Evolutionary conservation across 2,888 invertebrate species (phyloP).

Genomic region (Melitaea athalia): DNA sequence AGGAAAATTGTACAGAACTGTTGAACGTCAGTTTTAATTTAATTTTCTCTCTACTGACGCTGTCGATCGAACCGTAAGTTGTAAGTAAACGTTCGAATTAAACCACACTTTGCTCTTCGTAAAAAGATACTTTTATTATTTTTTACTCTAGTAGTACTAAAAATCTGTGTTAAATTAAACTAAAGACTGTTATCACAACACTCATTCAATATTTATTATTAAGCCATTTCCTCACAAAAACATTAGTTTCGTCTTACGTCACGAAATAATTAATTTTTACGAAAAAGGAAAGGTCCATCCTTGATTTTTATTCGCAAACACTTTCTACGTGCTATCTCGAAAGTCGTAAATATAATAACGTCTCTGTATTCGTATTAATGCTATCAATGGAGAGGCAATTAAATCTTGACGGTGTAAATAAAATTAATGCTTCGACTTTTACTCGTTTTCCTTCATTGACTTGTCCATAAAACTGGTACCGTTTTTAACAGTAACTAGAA

Average conservation of each 20-base stretch:
- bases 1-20: no score
- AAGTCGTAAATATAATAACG: constrained; percentile 58
- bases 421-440: constrained; percentile 63
- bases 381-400: constrained; percentile 63
- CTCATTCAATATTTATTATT: no score
- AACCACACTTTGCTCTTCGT: no score
- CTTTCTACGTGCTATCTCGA: constrained; percentile 55
- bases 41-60: no score
- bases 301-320: constrained; percentile 31
- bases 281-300: background rate
- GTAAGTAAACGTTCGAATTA: no score
- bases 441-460: constrained; percentile 28
- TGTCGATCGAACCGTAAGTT: no score
- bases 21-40: no score
- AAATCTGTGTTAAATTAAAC: no score
- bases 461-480: constrained; percentile 9
- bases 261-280: background rate
- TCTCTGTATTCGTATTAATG: constrained; percentile 59
- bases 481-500: constrained; percentile 17
- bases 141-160: no score
- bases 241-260: background rate
- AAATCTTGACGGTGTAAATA: constrained; percentile 60
- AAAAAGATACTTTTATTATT: no score
- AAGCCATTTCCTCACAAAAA: no score
- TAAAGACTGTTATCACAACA: no score